Evolutionary conservation across 2,797 vertebrate species (phyloP).

Genomic region (Syngnathus rostellatus): DNA sequence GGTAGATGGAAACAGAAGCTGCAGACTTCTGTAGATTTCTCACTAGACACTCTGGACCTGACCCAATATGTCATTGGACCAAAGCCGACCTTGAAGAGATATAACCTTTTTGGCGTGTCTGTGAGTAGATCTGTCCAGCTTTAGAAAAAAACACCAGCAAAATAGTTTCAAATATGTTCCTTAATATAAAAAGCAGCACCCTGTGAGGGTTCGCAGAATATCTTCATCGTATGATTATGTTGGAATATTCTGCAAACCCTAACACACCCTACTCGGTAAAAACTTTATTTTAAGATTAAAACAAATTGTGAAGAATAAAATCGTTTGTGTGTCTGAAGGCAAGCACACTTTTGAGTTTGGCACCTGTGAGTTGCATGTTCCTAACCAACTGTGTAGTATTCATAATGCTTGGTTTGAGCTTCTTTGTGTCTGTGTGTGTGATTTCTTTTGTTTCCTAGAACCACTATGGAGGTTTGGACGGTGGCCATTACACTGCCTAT

Average conservation of each 20-base stretch:
- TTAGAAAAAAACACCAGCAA: too few relatives aligned
- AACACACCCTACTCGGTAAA: too few relatives aligned
- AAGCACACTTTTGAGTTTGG: neutral
- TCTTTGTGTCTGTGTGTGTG: neutral
- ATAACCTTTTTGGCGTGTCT: conserved; percentile 88
- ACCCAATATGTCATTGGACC: conserved; percentile 91
- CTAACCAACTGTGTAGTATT: neutral
- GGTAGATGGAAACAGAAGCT: conserved; percentile 98
- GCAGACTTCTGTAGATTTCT: conserved; percentile 92
- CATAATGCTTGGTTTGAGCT: neutral
- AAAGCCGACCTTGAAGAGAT: conserved; percentile 82
- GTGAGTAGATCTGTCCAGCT: conserved; percentile 70
- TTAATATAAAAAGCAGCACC: too few relatives aligned
- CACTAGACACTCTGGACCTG: conserved; percentile 87
- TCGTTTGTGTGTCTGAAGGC: too few relatives aligned
- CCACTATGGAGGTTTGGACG: conserved; percentile 92
- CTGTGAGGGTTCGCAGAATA: too few relatives aligned
- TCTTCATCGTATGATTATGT: too few relatives aligned
- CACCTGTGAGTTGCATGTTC: neutral
- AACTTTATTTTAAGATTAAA: too few relatives aligned
- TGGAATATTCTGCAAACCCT: too few relatives aligned
- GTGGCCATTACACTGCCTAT: conserved; percentile 96
- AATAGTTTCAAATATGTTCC: too few relatives aligned
- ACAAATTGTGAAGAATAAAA: too few relatives aligned
- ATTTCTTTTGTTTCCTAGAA: conserved; percentile 67